Percentiles rank a stretch among this genome's conserved stretches.
Conservation (phyloP, 30 jellyfish, hydroid and myxozoan genomes). For the Cassiopea xamachana region DNA sequence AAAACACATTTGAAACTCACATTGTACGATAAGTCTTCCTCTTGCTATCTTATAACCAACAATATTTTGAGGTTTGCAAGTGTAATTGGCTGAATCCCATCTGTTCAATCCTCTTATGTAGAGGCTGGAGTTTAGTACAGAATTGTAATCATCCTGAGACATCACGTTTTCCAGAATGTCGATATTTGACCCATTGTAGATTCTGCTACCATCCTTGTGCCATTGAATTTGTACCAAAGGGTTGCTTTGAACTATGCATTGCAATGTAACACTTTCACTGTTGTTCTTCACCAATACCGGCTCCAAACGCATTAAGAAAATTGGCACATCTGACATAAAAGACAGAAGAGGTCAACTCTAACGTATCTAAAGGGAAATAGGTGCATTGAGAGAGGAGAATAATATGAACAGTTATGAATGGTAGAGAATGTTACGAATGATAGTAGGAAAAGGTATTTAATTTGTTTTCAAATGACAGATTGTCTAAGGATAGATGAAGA, state of each 20-base stretch:
- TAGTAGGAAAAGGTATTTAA: no score
- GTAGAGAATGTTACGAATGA: no score
- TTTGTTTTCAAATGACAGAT: no score
- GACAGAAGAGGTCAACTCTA: no score
- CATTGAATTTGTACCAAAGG: conserved; percentile 28
- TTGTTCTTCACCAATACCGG: background rate
- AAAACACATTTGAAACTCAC: conserved; percentile 20
- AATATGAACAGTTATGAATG: no score
- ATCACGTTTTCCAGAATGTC: background rate
- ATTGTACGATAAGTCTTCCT: conserved; percentile 21
- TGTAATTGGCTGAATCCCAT: conserved; percentile 41
- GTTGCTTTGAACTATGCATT: conserved; percentile 32
- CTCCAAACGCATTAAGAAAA: conserved; percentile 1
- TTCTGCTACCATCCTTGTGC: conserved; percentile 20
- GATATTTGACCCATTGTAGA: background rate
- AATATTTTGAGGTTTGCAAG: conserved; percentile 41
- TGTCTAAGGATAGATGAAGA: no score
- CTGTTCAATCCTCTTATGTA: background rate
- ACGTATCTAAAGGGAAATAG: no score
- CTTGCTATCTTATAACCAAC: conserved; percentile 7
- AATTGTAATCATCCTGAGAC: conserved; percentile 4
- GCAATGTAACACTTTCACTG: background rate
- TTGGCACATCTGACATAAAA: conserved; percentile 20
- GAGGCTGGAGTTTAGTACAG: background rate
- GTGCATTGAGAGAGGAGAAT: no score